A percentile compares a stretch with the other conserved stretches of the same genome.
Conservation (phyloP, 2,888 invertebrate genomes). For the Dolomedes plantarius region DNA sequence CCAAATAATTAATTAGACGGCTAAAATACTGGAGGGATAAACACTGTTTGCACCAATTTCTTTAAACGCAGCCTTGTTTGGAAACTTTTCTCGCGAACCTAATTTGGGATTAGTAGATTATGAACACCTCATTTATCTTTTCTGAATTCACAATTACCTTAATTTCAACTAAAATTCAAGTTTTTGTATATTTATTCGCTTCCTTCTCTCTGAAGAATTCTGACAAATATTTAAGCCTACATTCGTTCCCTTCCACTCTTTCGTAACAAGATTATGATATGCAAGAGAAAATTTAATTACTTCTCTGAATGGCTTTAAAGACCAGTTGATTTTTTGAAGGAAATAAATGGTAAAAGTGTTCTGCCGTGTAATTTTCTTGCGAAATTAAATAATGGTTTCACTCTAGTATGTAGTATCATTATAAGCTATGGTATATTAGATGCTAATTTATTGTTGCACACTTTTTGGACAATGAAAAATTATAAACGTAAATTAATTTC, state of each 20-base stretch:
- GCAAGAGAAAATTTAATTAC: neutral
- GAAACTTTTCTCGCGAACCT: neutral
- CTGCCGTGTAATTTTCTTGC: no score
- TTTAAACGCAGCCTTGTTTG: neutral
- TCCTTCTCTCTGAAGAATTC: neutral
- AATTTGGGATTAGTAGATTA: neutral
- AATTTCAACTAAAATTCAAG: neutral
- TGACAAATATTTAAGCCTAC: neutral
- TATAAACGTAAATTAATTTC: no score
- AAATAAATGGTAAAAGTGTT: no score
- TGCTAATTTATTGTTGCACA: no score
- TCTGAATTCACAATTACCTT: neutral
- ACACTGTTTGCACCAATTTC: neutral
- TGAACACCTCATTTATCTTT: slow-evolving; percentile 3
- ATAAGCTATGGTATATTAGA: no score
- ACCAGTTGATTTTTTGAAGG: neutral
- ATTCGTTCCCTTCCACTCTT: neutral
- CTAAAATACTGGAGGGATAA: neutral
- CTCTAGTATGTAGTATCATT: no score
- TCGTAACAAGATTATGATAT: neutral
- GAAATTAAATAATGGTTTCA: no score
- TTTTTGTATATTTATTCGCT: neutral
- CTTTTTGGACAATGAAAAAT: no score
- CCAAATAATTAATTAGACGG: neutral
- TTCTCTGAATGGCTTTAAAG: neutral